Percentiles rank a stretch among this genome's conserved stretches.
Evolutionary conservation across 2,797 vertebrate genomes (phyloP).

Genomic region (Steatocranus sp.): DNA sequence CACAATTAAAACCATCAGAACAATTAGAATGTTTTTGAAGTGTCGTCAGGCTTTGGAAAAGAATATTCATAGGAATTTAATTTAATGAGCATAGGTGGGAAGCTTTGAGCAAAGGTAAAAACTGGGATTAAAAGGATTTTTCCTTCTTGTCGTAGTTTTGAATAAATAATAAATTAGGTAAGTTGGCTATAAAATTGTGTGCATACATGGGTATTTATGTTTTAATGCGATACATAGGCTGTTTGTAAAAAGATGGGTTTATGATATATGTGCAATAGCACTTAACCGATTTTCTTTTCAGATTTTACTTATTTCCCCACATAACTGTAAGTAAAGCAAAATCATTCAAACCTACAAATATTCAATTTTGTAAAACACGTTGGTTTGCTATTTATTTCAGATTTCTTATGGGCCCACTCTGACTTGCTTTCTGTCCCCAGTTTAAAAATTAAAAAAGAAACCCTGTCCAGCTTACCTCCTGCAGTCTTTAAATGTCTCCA

Average conservation of each 20-base stretch:
- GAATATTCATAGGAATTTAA: neutral
- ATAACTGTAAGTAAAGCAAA: neutral
- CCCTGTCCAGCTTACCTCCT: neutral
- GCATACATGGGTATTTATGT: neutral
- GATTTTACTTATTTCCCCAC: neutral
- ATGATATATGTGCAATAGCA: neutral
- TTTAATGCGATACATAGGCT: neutral
- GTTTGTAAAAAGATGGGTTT: neutral
- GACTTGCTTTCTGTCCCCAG: neutral
- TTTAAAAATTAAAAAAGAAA: fast-evolving
- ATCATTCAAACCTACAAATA: neutral
- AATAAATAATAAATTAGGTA: neutral
- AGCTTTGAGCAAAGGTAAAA: neutral
- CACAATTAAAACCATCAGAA: neutral
- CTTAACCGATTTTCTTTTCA: neutral
- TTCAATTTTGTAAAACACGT: neutral
- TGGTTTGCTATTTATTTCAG: neutral
- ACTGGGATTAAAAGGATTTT: neutral
- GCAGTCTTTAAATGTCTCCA: neutral
- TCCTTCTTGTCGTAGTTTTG: neutral
- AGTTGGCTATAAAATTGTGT: neutral
- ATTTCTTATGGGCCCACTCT: neutral
- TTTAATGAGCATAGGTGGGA: neutral
- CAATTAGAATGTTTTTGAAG: neutral
- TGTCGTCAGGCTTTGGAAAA: neutral